Conservation (phyloP, 1,140 invertebrate genomes). For the Drosophila hydei region DNA sequence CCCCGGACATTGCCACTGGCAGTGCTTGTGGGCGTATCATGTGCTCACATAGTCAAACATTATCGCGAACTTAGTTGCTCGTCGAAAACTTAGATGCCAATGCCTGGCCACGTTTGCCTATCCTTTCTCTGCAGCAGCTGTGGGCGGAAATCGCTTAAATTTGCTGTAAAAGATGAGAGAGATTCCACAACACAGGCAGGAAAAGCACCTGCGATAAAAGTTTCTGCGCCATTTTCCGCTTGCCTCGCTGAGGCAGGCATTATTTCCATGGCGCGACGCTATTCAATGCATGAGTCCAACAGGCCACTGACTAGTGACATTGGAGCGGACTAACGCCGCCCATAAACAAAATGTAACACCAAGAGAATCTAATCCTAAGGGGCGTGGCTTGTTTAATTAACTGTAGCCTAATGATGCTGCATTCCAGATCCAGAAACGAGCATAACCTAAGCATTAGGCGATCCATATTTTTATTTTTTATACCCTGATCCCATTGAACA, state of each 20-base stretch:
- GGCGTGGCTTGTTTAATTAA: slow-evolving; percentile 54
- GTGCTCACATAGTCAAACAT: slow-evolving; percentile 77
- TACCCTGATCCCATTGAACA: too few species aligned
- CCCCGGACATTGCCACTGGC: background rate
- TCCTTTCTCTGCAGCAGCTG: slow-evolving; percentile 33
- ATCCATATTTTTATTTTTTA: too few species aligned
- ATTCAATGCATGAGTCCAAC: slow-evolving; percentile 44
- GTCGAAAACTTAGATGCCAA: slow-evolving; percentile 60
- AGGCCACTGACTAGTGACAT: slow-evolving; percentile 1
- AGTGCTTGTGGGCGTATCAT: slow-evolving; percentile 45
- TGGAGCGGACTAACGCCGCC: slow-evolving; percentile 44
- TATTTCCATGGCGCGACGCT: slow-evolving; percentile 33
- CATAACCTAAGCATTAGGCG: too few species aligned
- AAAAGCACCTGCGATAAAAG: slow-evolving; percentile 75
- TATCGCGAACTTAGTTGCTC: slow-evolving; percentile 73
- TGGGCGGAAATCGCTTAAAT: slow-evolving; percentile 68
- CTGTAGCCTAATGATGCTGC: slow-evolving; percentile 43
- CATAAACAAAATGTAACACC: slow-evolving; percentile 63
- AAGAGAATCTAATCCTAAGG: slow-evolving; percentile 22
- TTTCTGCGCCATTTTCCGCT: slow-evolving; percentile 78
- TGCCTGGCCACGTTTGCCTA: slow-evolving; percentile 53
- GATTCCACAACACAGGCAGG: slow-evolving; percentile 40
- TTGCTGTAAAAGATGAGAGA: slow-evolving; percentile 43
- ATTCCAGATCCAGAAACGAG: too few species aligned
- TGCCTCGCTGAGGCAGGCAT: slow-evolving; percentile 33